These are phyloP conservation scores for Apolygus lucorum DNA, from an alignment of 1,140 invertebrate genomes.

Conservation along the genomic window DNA sequence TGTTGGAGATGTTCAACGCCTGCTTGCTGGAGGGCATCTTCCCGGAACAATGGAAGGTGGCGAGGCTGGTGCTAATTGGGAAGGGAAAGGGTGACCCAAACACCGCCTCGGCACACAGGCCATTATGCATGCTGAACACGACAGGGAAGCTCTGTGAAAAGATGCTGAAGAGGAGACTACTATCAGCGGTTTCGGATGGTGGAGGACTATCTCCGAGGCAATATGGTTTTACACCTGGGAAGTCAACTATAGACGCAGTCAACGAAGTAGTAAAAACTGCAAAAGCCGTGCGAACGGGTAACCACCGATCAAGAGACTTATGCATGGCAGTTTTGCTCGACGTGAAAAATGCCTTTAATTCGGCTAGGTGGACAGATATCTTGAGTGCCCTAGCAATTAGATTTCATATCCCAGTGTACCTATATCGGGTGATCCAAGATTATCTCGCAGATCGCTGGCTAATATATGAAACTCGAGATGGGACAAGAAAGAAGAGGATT, in stretches of 20 bases:
- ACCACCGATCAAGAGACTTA: neutral
- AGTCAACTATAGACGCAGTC: constrained; percentile 34
- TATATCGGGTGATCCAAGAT: constrained; percentile 23
- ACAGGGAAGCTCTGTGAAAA: constrained; percentile 32
- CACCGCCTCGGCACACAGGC: neutral
- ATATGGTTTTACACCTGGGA: constrained; percentile 33
- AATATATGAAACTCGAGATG: constrained; percentile 24
- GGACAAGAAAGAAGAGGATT: constrained; percentile 6
- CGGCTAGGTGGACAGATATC: constrained; percentile 25
- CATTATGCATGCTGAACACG: constrained; percentile 32
- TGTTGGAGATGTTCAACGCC: constrained; percentile 27
- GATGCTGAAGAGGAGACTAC: constrained; percentile 28
- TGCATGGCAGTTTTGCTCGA: constrained; percentile 16
- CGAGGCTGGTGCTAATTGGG: constrained; percentile 24
- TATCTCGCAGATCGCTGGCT: constrained; percentile 26
- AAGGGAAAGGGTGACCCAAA: constrained; percentile 26
- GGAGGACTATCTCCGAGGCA: constrained; percentile 31
- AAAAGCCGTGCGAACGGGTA: neutral
- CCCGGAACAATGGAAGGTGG: constrained; percentile 27
- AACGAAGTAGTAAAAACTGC: neutral
- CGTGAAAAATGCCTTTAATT: constrained; percentile 20
- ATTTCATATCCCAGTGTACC: no score
- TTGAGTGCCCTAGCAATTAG: constrained; percentile 23
- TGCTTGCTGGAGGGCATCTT: constrained; percentile 24
- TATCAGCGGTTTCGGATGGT: constrained; percentile 21